phyloP scores from a whole-genome alignment of 1,140 invertebrate genomes.

The Bombus superbus region DNA sequence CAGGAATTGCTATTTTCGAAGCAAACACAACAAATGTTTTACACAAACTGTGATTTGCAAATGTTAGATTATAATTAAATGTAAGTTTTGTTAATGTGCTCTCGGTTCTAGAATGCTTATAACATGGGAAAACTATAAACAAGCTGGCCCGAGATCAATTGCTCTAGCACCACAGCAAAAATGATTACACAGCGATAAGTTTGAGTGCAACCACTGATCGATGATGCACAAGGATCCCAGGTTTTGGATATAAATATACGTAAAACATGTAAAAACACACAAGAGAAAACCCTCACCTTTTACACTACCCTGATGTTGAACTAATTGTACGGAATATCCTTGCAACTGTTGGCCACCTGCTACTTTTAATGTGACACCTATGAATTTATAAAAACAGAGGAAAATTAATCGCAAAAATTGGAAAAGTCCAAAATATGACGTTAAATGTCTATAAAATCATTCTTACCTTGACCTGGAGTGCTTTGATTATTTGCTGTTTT shows the following conservation, averaged over 20 bases:
- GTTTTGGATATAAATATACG: slow-evolving; percentile 9
- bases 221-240: slow-evolving; percentile 69
- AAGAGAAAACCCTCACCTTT: slow-evolving; percentile 78
- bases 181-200: slow-evolving; percentile 60
- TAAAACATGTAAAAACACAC: neutral
- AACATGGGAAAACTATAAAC: slow-evolving; percentile 72
- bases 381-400: slow-evolving; percentile 1
- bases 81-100: slow-evolving; percentile 62
- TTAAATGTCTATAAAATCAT: slow-evolving; percentile 7
- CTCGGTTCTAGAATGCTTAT: slow-evolving; percentile 79
- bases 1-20: slow-evolving; percentile 80
- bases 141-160: slow-evolving; percentile 77
- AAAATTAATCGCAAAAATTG: neutral
- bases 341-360: slow-evolving; percentile 81
- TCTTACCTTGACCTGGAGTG: slow-evolving; percentile 73
- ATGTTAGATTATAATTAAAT: slow-evolving; percentile 38
- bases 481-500: slow-evolving; percentile 76
- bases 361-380: slow-evolving; percentile 82
- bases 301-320: slow-evolving; percentile 84
- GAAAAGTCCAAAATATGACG: neutral
- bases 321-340: slow-evolving; percentile 84
- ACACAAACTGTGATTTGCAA: slow-evolving; percentile 33
- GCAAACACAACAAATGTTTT: slow-evolving; percentile 59
- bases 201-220: slow-evolving; percentile 75
- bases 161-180: slow-evolving; percentile 79